These are phyloP conservation scores for Clusia tigrina DNA, from an alignment of 2,888 invertebrate genomes.

Conservation along the genomic window DNA sequence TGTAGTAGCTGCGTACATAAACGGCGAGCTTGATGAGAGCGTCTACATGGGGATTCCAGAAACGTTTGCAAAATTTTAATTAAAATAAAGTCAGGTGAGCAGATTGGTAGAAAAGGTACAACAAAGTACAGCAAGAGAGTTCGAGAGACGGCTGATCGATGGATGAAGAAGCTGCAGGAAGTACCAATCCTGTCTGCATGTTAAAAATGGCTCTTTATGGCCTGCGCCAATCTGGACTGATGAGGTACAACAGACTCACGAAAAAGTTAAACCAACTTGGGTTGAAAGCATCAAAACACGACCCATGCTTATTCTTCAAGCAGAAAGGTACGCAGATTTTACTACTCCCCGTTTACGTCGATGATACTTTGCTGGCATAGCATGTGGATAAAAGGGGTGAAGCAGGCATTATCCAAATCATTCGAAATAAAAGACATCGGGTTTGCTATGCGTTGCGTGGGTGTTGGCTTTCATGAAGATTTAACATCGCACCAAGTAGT, in stretches of 20 bases:
- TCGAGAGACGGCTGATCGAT: neutral
- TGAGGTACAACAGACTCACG: conserved; percentile 22
- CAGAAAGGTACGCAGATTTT: conserved; percentile 26
- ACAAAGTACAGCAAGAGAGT: neutral
- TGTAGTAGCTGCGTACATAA: conserved; percentile 30
- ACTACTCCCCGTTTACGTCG: conserved; percentile 34
- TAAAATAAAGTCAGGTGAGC: neutral
- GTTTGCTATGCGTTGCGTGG: conserved; percentile 31
- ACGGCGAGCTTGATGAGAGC: conserved; percentile 18
- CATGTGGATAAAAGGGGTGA: conserved; percentile 22
- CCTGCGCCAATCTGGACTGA: conserved; percentile 8
- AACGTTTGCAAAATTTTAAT: neutral
- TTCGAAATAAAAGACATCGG: conserved; percentile 38
- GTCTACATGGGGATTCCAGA: conserved; percentile 7
- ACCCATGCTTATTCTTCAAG: conserved; percentile 33
- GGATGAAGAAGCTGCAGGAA: neutral
- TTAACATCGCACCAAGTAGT: neutral
- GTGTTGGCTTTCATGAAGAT: conserved; percentile 32
- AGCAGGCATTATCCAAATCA: conserved; percentile 21
- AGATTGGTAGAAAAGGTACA: neutral
- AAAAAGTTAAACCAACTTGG: conserved; percentile 28
- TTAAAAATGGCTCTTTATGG: conserved; percentile 6
- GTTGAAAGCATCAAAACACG: conserved; percentile 28
- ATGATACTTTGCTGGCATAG: conserved; percentile 34
- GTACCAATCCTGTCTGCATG: neutral